Percentiles rank a stretch among this genome's conserved stretches.
These are phyloP conservation scores for Drosophila vallismaia DNA, from an alignment of 2,888 invertebrate genomes.

Conservation along the genomic window DNA sequence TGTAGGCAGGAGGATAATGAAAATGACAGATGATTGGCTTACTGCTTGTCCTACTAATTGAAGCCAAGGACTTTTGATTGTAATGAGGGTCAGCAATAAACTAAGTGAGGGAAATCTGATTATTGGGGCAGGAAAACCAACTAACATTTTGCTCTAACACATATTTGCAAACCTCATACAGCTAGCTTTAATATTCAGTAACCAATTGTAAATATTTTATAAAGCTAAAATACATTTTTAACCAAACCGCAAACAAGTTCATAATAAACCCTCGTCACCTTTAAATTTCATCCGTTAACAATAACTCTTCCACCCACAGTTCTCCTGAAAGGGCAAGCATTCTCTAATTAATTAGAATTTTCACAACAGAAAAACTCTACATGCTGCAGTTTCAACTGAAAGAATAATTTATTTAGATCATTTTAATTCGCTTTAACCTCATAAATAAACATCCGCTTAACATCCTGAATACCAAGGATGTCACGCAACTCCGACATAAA, in stretches of 20 bases:
- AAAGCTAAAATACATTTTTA: neutral
- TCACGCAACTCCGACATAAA: constrained; percentile 19
- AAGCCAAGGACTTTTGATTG: constrained; percentile 27
- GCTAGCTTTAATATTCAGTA: constrained; percentile 1
- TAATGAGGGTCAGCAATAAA: constrained; percentile 11
- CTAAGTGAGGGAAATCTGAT: constrained; percentile 2
- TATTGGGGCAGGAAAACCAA: neutral
- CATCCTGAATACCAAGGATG: constrained; percentile 2
- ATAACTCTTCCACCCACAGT: neutral
- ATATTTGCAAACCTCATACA: neutral
- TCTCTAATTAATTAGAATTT: neutral
- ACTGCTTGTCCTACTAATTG: neutral
- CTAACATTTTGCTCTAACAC: neutral
- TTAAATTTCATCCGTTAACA: constrained; percentile 1
- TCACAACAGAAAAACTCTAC: neutral
- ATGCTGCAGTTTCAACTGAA: neutral
- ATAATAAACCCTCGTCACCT: neutral
- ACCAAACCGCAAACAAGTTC: neutral
- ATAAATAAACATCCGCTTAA: constrained; percentile 10
- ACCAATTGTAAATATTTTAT: neutral
- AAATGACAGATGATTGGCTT: constrained; percentile 38
- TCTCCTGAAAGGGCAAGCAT: neutral
- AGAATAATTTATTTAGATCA: neutral
- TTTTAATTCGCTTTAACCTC: constrained; percentile 3
- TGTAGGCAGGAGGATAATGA: constrained; percentile 13